Conservation (phyloP, 2,113 vertebrate species). For the Forbesichthys agassizii region DNA sequence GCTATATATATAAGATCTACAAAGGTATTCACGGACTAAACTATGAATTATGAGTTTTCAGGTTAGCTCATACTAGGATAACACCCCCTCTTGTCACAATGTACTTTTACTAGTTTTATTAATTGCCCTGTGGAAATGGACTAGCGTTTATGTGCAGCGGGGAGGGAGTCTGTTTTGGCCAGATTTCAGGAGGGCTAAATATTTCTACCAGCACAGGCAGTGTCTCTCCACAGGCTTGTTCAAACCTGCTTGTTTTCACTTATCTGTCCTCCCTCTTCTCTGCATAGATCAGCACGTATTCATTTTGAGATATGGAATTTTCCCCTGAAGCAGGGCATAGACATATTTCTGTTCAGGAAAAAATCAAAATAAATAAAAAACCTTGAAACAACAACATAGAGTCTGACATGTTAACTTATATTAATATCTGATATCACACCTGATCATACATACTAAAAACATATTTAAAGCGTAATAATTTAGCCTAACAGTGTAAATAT, state of each 20-base stretch:
- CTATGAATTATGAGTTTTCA: not conserved
- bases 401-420: not conserved
- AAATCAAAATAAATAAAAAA: too few species aligned
- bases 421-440: not conserved
- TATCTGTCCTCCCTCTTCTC: conserved; percentile 4
- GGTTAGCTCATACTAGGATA: not conserved
- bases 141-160: not conserved
- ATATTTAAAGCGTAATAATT: not conserved
- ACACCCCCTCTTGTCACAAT: conserved; percentile 2
- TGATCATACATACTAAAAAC: not conserved
- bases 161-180: not conserved
- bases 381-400: too few species aligned
- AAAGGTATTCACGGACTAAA: not conserved
- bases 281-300: not conserved
- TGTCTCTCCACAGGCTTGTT: conserved; percentile 4
- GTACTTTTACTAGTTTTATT: conserved; percentile 12
- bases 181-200: conserved; percentile 6
- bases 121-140: conserved; percentile 1
- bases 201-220: conserved; percentile 3
- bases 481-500: not conserved
- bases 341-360: too few species aligned
- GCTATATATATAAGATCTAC: not conserved
- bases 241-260: not conserved
- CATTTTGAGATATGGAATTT: not conserved
- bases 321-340: not conserved